Percentiles rank a stretch among this genome's conserved stretches.
phyloP scores from a whole-genome alignment of 2,797 vertebrate genomes.

The Zalophus californianus region DNA sequence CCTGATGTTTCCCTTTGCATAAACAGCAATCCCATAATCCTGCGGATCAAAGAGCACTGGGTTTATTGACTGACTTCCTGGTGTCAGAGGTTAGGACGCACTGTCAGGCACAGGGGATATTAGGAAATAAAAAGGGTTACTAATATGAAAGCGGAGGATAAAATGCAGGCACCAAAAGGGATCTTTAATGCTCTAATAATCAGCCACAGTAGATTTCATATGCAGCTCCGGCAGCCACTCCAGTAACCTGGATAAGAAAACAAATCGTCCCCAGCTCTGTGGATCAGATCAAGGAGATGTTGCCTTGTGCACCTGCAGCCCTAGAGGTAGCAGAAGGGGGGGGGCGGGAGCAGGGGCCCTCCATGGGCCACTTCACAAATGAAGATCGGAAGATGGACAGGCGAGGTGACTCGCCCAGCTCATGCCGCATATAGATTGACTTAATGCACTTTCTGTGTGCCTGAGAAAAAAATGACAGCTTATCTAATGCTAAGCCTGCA shows the following conservation, averaged over 20 bases:
- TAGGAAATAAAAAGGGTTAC: conserved; percentile 80
- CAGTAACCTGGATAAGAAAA: conserved; percentile 53
- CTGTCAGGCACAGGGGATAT: conserved; percentile 74
- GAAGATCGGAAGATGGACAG: accelerated
- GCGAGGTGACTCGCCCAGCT: not conserved
- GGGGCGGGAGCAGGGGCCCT: accelerated
- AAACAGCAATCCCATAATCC: conserved; percentile 81
- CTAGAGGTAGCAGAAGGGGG: no score
- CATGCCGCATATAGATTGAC: accelerated
- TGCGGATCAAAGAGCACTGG: conserved; percentile 64
- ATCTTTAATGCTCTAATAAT: conserved; percentile 12
- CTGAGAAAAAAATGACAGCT: accelerated
- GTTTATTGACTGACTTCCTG: conserved; percentile 80
- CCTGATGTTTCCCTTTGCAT: conserved; percentile 77
- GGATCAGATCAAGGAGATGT: not conserved
- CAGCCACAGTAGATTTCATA: conserved; percentile 11
- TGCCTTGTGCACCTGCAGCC: not conserved
- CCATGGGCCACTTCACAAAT: accelerated
- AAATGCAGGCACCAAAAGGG: conserved; percentile 59
- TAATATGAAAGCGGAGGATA: conserved; percentile 73
- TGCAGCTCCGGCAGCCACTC: not conserved
- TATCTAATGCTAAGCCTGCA: accelerated
- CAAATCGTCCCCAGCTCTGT: not conserved
- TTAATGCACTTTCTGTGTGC: accelerated
- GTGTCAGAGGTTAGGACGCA: conserved; percentile 76